Evolutionary conservation across 2,888 invertebrate species (phyloP).

Genomic region (Biston stratarius): DNA sequence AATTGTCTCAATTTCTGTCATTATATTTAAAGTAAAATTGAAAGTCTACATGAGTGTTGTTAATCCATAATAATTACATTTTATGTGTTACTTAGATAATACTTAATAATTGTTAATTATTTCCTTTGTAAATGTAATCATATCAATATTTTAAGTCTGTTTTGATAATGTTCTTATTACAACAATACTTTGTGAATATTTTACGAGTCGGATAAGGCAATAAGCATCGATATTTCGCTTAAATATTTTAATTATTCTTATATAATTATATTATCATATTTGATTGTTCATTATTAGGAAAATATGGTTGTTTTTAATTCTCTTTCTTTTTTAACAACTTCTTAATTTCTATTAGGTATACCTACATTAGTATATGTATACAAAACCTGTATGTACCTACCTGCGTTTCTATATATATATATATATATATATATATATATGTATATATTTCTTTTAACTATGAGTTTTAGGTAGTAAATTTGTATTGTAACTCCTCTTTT

Average conservation of each 20-base stretch:
- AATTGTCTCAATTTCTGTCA: slow-evolving; percentile 4
- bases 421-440: no score
- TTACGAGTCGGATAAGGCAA: slow-evolving; percentile 65
- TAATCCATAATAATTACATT: slow-evolving; percentile 28
- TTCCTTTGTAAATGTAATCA: slow-evolving; percentile 66
- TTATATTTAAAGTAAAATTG: slow-evolving; percentile 7
- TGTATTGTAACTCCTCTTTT: no score
- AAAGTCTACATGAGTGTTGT: slow-evolving; percentile 25
- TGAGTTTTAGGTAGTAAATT: no score
- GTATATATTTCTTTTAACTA: no score
- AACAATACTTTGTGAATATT: slow-evolving; percentile 47
- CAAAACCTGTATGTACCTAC: no score
- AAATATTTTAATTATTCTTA: slow-evolving; percentile 52
- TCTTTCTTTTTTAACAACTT: no score
- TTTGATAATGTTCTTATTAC: slow-evolving; percentile 45
- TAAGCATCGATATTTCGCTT: slow-evolving; percentile 70
- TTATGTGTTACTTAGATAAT: slow-evolving; percentile 25
- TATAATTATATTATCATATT: slow-evolving; percentile 54
- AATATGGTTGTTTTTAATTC: no score
- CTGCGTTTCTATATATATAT: no score
- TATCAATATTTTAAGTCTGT: slow-evolving; percentile 72
- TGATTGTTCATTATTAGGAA: slow-evolving; percentile 20
- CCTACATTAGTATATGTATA: no score
- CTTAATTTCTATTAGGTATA: no score
- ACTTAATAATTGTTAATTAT: slow-evolving; percentile 34